These are phyloP conservation scores for Nemoura dubitans DNA, from an alignment of 2,888 invertebrate species.

Conservation along the genomic window DNA sequence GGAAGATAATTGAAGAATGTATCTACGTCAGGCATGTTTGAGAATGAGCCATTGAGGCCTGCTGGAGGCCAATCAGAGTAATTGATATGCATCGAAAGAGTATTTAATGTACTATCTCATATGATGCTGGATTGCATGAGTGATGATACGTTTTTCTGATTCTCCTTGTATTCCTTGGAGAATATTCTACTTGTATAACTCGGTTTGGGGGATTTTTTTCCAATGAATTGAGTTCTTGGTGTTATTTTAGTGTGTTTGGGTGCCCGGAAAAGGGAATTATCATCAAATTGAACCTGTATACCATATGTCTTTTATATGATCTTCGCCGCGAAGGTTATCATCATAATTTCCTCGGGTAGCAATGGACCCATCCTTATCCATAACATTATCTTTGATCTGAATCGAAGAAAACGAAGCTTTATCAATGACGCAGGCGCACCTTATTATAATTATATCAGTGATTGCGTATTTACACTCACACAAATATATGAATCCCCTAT, in stretches of 20 bases:
- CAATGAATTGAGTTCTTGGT: too few relatives aligned
- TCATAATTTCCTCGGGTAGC: not conserved
- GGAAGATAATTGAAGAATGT: not conserved
- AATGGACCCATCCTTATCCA: not conserved
- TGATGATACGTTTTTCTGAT: too few relatives aligned
- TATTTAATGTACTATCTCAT: not conserved
- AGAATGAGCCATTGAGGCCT: not conserved
- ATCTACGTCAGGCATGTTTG: not conserved
- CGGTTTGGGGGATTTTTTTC: too few relatives aligned
- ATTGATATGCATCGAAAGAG: not conserved
- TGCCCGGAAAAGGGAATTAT: too few relatives aligned
- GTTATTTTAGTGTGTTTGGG: too few relatives aligned
- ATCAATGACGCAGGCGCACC: not conserved
- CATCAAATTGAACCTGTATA: not conserved
- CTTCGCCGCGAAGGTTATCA: not conserved
- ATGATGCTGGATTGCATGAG: not conserved
- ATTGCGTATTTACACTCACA: not conserved
- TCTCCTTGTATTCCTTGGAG: too few relatives aligned
- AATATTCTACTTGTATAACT: too few relatives aligned
- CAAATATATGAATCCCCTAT: slow-evolving; percentile 12
- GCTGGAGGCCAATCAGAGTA: not conserved
- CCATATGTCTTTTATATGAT: not conserved
- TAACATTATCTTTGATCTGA: not conserved
- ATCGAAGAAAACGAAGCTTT: not conserved
- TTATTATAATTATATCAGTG: not conserved